Percentiles rank a stretch among this genome's conserved stretches.
phyloP scores from a whole-genome alignment of 2,797 vertebrate genomes.

The Sebastolobus alascanus region DNA sequence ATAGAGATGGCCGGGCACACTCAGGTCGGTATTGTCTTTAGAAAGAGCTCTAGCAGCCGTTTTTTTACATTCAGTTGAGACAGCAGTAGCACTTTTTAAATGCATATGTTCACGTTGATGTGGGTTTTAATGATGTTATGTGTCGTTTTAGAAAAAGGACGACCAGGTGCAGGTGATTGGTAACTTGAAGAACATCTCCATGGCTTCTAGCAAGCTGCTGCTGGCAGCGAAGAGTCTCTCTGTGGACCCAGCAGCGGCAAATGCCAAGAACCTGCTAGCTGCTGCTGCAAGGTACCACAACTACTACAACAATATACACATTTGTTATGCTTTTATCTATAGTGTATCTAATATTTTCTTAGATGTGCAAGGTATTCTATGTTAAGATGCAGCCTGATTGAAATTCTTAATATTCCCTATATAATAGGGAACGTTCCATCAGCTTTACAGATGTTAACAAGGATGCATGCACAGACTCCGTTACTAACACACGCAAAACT shows the following conservation, averaged over 20 bases:
- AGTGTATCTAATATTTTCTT: background rate
- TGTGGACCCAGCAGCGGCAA: constrained; percentile 97
- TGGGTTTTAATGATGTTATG: background rate
- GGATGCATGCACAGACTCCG: too few relatives aligned
- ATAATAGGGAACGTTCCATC: background rate
- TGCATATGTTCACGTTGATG: background rate
- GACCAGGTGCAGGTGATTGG: constrained; percentile 99
- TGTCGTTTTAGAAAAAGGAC: constrained; percentile 91
- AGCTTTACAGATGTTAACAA: background rate
- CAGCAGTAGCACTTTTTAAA: background rate
- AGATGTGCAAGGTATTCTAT: background rate
- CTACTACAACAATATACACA: background rate
- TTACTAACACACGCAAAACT: background rate
- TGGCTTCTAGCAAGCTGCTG: constrained; percentile 98
- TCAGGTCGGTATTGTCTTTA: constrained; percentile 83
- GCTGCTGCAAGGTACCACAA: constrained; percentile 93
- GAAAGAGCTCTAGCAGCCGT: background rate
- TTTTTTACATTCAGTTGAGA: background rate
- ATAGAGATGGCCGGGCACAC: constrained; percentile 99
- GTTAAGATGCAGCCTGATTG: background rate
- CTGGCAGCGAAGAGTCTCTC: constrained; percentile 97
- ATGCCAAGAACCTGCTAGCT: constrained; percentile 96
- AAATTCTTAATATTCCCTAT: background rate
- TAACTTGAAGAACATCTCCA: constrained; percentile 99
- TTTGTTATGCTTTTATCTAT: background rate